Evolutionary conservation across 2,113 vertebrate species (phyloP).

Genomic region (Grantiella picta): DNA sequence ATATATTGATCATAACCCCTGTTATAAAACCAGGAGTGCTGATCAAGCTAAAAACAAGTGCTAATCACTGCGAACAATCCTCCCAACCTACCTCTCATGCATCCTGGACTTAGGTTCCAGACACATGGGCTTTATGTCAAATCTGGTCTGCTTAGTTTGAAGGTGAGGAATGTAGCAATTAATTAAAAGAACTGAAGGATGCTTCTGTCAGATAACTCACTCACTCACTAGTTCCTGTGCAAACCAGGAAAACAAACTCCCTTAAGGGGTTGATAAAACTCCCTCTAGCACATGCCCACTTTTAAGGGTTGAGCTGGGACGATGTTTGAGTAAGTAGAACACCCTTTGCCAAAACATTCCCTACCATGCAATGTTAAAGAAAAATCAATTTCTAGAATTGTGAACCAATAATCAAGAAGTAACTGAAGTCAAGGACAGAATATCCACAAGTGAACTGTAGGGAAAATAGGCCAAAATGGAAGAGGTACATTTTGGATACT

Average conservation of each 20-base stretch:
- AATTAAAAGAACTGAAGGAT: not conserved
- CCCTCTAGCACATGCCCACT: not conserved
- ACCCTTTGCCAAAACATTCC: not conserved
- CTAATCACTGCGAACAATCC: not conserved
- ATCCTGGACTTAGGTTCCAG: not conserved
- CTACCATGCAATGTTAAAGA: accelerated
- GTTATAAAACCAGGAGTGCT: not conserved
- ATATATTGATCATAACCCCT: not conserved
- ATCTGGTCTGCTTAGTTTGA: not conserved
- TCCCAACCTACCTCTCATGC: not conserved
- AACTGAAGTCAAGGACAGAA: not conserved
- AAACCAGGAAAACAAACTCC: not conserved
- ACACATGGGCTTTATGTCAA: not conserved
- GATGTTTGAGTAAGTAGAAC: not conserved
- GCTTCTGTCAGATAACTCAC: not conserved
- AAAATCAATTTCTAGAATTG: not conserved
- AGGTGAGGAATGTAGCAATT: not conserved
- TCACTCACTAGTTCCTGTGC: not conserved
- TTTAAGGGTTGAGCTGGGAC: not conserved
- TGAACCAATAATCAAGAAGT: not conserved
- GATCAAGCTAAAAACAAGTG: not conserved
- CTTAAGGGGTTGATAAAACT: not conserved
- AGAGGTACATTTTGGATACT: not conserved
- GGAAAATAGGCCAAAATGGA: not conserved
- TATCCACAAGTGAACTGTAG: not conserved